Conservation (phyloP, 2,113 vertebrate genomes). For the Paraplagusia blochii region DNA sequence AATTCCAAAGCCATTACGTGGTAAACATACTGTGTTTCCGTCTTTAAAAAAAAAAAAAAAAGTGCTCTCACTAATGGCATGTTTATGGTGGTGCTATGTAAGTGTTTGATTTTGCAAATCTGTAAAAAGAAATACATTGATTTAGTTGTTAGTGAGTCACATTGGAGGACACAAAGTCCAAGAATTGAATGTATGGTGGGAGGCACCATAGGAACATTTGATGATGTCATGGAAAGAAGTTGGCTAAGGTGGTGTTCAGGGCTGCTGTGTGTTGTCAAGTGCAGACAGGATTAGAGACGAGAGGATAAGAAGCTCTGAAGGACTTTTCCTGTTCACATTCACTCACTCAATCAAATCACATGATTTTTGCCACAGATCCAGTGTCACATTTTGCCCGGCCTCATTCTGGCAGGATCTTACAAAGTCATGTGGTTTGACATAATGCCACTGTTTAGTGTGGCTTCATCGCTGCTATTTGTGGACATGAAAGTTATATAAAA, state of each 20-base stretch:
- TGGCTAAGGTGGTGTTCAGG: constrained; percentile 14
- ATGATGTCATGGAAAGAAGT: constrained; percentile 58
- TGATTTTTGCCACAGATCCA: constrained; percentile 31
- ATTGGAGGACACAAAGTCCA: not conserved
- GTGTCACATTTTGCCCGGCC: constrained; percentile 24
- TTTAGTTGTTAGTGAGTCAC: not conserved
- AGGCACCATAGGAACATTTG: constrained; percentile 25
- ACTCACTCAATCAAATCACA: constrained; percentile 24
- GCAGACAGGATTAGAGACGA: constrained; percentile 3
- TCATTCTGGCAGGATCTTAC: constrained; percentile 25
- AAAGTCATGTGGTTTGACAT: constrained; percentile 51
- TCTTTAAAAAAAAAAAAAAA: constrained; percentile 27
- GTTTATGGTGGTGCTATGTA: constrained; percentile 23
- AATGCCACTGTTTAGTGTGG: constrained; percentile 35
- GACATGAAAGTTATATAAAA: constrained; percentile 9
- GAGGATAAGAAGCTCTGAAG: constrained; percentile 22
- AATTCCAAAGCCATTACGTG: constrained; percentile 48
- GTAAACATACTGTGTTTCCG: constrained; percentile 28
- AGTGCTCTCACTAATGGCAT: constrained; percentile 8
- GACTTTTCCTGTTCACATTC: constrained; percentile 13
- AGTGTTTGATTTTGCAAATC: constrained; percentile 1
- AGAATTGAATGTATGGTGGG: not conserved
- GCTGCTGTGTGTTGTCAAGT: constrained; percentile 21
- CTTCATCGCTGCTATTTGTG: constrained; percentile 37
- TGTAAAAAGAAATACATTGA: constrained; percentile 10